Evolutionary conservation across 1,140 invertebrate genomes (phyloP), one percentile per base, ranked within the genome.

Genomic region (Camponotus pennsylvanicus): DNA sequence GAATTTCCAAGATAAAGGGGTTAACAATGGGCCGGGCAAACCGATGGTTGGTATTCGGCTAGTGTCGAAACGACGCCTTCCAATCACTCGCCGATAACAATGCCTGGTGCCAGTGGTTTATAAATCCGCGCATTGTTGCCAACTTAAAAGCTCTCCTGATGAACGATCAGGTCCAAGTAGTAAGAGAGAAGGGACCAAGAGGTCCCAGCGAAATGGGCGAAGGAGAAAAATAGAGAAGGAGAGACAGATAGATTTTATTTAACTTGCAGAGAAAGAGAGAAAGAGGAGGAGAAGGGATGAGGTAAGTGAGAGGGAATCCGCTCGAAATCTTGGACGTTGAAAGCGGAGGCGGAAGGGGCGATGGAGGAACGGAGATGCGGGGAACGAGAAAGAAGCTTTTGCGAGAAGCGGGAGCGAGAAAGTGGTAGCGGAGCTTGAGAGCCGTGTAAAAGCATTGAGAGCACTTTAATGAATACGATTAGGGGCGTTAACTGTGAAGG

Each of bases 391-490:
- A 75, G 70, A 86, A 91, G 88, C 86, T 80, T 89, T 89, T 89
- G 79, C 55, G 77, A 87, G 49, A 82, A 88, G 67, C 73, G 71
- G 76, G 88, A 89, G 89, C 88, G 92, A 86, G 91, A 85, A 84
- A 79, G 64, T 78, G 87, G 64, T 87, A 89, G 86, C 76, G 84
- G 75, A 88, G 87, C 82, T 82, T 77, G 87, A 83, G 87, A 88
- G 79, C 89, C 89, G 92, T 93, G 92, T 92, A 93, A 94, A 94
- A 94, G 93, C 92, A 94, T 93, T 94, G 92, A 93, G 92, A 93
- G 92, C 92, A 93, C 93, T 94, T 94, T 94, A 94, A 95, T 94
- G 93, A 95, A 95, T 95, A 94, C 93, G 92, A 94, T 94, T 94
- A 94, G 91, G 88, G 89, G 90, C 93, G 89, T 93, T 93, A 93